Percentiles rank a stretch among this genome's conserved stretches.
Evolutionary conservation across 1,140 invertebrate genomes (phyloP).

Genomic region (Ladona fulva): DNA sequence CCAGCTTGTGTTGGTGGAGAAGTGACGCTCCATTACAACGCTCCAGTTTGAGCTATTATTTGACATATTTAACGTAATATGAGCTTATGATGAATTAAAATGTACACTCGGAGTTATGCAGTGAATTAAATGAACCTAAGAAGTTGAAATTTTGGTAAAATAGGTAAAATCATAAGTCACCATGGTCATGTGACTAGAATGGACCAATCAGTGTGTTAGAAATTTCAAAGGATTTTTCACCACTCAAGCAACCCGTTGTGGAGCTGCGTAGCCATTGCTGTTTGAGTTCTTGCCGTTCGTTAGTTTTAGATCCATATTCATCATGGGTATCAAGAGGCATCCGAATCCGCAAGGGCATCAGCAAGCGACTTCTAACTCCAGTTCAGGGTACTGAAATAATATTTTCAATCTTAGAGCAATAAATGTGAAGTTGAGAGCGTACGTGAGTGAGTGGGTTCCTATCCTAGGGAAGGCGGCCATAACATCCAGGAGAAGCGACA

Average conservation of each 20-base stretch:
- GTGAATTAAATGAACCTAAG: background rate
- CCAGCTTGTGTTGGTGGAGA: background rate
- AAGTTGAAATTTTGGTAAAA: background rate
- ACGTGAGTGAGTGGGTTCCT: constrained; percentile 28
- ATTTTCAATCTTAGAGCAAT: constrained; percentile 22
- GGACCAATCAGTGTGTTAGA: constrained; percentile 28
- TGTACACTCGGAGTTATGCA: background rate
- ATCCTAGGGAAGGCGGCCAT: constrained; percentile 35
- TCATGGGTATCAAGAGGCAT: constrained; percentile 34
- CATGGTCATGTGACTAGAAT: constrained; percentile 27
- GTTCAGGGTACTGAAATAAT: constrained; percentile 30
- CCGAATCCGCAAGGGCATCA: constrained; percentile 26
- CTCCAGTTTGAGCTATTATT: background rate
- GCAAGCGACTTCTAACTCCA: constrained; percentile 28
- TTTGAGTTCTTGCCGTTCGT: constrained; percentile 36
- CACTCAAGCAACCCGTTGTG: constrained; percentile 29
- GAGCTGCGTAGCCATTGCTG: constrained; percentile 43
- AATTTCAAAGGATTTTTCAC: constrained; percentile 31
- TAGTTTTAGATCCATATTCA: constrained; percentile 34
- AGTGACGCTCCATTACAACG: background rate
- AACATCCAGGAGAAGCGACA: constrained; percentile 35
- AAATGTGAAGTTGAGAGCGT: constrained; percentile 23
- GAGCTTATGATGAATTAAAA: background rate
- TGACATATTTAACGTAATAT: background rate
- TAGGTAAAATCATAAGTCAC: background rate